Conservation (phyloP, 2,888 invertebrate genomes). For the Entomobrya multifasciata region DNA sequence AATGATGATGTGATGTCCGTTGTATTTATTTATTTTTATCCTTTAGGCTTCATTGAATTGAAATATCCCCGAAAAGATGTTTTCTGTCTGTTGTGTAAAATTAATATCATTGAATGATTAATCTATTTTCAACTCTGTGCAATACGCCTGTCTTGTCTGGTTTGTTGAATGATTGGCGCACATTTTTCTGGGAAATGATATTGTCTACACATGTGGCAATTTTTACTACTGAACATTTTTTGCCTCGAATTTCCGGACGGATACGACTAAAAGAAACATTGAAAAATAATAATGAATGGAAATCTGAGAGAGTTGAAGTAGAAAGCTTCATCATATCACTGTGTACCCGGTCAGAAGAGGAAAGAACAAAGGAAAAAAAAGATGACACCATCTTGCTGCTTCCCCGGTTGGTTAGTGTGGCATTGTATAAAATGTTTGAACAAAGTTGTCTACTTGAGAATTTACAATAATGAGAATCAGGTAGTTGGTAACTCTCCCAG, state of each 20-base stretch:
- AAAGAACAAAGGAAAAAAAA: slow-evolving; percentile 12
- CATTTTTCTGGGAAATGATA: not conserved
- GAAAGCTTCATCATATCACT: not conserved
- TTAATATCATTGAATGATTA: not conserved
- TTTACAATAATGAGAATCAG: slow-evolving; percentile 54
- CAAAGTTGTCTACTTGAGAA: not conserved
- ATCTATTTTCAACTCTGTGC: too few species aligned
- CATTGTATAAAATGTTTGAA: slow-evolving; percentile 14
- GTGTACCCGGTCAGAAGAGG: too few species aligned
- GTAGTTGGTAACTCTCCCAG: slow-evolving; percentile 64
- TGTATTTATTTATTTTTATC: not conserved
- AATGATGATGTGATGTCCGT: not conserved
- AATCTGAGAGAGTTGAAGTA: not conserved
- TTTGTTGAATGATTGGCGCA: not conserved
- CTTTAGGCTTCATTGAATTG: not conserved
- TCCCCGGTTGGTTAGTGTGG: not conserved
- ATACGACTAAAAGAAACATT: not conserved
- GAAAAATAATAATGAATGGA: slow-evolving; percentile 7
- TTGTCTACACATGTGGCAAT: not conserved
- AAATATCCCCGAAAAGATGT: not conserved
- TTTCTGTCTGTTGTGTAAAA: not conserved
- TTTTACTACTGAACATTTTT: not conserved
- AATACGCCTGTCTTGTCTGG: not conserved
- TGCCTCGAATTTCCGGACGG: slow-evolving; percentile 36
- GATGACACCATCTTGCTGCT: not conserved